phyloP scores from a whole-genome alignment of 2,797 vertebrate genomes.

The Sphaeramia orbicularis region DNA sequence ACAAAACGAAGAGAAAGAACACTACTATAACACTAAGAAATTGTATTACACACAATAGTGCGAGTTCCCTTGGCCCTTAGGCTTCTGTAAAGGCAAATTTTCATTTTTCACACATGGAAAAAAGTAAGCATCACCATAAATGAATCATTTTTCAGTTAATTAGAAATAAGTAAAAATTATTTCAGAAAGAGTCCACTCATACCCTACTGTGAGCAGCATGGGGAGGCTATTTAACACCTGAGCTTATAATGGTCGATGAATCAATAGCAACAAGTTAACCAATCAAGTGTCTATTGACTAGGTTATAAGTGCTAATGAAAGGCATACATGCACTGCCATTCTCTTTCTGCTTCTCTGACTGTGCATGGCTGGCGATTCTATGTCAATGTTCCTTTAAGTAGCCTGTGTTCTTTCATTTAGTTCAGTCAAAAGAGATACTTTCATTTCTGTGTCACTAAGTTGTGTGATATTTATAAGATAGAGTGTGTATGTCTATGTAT shows the following conservation, averaged over 20 bases:
- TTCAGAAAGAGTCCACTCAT: constrained; percentile 24
- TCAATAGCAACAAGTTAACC: constrained; percentile 71
- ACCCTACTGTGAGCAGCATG: constrained; percentile 13
- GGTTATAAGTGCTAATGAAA: constrained; percentile 68
- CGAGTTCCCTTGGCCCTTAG: constrained; percentile 5
- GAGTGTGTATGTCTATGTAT: constrained; percentile 18
- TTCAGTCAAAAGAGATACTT: constrained; percentile 52
- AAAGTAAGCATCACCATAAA: constrained; percentile 9
- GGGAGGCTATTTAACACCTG: constrained; percentile 33
- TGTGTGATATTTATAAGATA: constrained; percentile 27
- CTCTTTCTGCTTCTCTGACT: neutral
- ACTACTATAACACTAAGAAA: constrained; percentile 38
- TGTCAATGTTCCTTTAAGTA: constrained; percentile 33
- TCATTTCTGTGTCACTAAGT: constrained; percentile 30
- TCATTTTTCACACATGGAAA: neutral
- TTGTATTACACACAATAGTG: constrained; percentile 22
- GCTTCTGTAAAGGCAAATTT: neutral
- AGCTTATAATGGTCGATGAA: constrained; percentile 61
- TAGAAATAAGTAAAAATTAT: constrained; percentile 1
- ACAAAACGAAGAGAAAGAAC: constrained; percentile 44
- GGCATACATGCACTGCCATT: constrained; percentile 6
- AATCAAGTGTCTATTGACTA: constrained; percentile 68
- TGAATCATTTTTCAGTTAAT: constrained; percentile 2
- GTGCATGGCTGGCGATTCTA: constrained; percentile 6
- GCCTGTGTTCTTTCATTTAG: constrained; percentile 48